Percentiles rank a stretch among this genome's conserved stretches.
Conservation (phyloP, 2,888 invertebrate genomes). For the Empis stercorea region DNA sequence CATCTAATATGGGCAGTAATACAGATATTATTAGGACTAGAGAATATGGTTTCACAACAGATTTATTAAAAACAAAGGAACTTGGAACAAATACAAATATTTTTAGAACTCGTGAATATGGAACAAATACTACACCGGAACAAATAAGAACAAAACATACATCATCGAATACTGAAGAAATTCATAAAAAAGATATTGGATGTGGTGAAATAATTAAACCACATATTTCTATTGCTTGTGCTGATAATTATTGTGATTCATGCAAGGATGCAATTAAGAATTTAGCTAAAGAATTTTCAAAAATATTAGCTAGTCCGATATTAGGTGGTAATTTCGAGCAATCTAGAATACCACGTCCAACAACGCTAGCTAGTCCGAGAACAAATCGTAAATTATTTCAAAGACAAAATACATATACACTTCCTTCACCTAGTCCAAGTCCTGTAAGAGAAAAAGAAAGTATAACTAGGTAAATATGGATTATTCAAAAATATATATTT, state of each 20-base stretch:
- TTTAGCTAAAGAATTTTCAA: conserved; percentile 37
- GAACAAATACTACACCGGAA: conserved; percentile 9
- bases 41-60: conserved; percentile 12
- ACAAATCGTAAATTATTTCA: conserved; percentile 27
- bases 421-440: conserved; percentile 23
- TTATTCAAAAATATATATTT: too few relatives aligned
- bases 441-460: conserved; percentile 22
- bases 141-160: conserved; percentile 19
- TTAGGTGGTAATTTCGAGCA: conserved; percentile 10
- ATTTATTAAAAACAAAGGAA: conserved; percentile 15
- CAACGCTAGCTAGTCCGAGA: conserved; percentile 30
- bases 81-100: conserved; percentile 19
- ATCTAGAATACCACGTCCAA: conserved; percentile 32
- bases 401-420: conserved; percentile 34
- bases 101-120: conserved; percentile 5
- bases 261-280: conserved; percentile 44
- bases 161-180: conserved; percentile 30
- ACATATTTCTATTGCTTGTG: conserved; percentile 39
- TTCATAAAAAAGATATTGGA: conserved; percentile 38
- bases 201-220: conserved; percentile 40
- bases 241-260: conserved; percentile 46
- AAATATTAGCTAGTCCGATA: conserved; percentile 17
- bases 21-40: not conserved
- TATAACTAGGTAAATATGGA: conserved; percentile 22
- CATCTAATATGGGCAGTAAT: not conserved